phyloP scores from a whole-genome alignment of 2,888 invertebrate species.

The Saturnia japonica region DNA sequence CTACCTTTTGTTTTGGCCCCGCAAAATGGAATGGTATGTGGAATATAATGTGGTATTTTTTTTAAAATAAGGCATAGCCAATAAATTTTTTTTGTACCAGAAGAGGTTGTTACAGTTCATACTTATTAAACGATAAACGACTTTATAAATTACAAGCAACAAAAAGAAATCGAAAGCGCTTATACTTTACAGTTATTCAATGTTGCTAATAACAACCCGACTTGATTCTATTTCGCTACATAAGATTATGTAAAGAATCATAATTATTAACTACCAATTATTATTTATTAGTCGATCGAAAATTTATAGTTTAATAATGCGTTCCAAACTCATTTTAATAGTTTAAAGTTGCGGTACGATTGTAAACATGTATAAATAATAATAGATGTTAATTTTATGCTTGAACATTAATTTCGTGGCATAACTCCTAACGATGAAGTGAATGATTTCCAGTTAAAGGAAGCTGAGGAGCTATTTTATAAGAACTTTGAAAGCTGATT shows the following conservation, averaged over 20 bases:
- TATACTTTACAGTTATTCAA: not conserved
- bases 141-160: not conserved
- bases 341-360: constrained; percentile 40
- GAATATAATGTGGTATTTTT: not conserved
- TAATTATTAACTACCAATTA: constrained; percentile 48
- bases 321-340: constrained; percentile 35
- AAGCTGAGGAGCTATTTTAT: constrained; percentile 2
- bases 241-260: constrained; percentile 47
- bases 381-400: constrained; percentile 25
- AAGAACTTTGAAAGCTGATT: not conserved
- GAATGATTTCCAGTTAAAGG: constrained; percentile 14
- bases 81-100: not conserved
- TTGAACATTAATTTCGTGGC: constrained; percentile 4
- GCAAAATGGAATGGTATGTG: not conserved
- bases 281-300: constrained; percentile 38
- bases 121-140: not conserved
- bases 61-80: not conserved
- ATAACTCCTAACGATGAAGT: not conserved
- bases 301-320: constrained; percentile 51
- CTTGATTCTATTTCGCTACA: constrained; percentile 46
- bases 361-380: constrained; percentile 38
- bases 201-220: constrained; percentile 10
- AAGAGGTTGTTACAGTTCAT: not conserved
- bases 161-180: constrained; percentile 13
- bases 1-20: no score